These are phyloP conservation scores for Drosophila mojavensis DNA, from an alignment of 1,140 invertebrate genomes.

Conservation along the genomic window DNA sequence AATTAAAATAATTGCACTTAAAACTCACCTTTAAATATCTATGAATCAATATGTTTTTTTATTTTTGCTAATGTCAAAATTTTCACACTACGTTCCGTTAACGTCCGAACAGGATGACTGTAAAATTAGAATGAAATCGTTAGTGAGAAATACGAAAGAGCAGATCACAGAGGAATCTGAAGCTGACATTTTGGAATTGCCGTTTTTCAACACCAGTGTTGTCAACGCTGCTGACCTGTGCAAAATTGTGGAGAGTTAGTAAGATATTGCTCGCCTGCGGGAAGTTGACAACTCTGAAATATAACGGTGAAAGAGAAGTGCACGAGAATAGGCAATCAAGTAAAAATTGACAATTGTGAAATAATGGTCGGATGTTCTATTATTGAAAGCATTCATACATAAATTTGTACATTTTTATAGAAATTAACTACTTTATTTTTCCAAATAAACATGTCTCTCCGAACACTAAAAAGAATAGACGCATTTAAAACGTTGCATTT, in stretches of 20 bases:
- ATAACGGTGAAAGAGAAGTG: conserved; percentile 41
- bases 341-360: not conserved
- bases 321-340: conserved; percentile 10
- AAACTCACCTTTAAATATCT: not conserved
- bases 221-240: not conserved
- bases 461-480: no score
- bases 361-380: no score
- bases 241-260: no score
- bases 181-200: not conserved
- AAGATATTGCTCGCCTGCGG: no score
- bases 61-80: not conserved
- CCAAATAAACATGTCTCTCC: no score
- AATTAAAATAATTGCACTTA: not conserved
- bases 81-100: not conserved
- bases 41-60: not conserved
- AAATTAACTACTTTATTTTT: no score
- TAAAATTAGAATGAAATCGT: not conserved
- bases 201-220: not conserved
- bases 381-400: not conserved
- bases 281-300: conserved; percentile 32
- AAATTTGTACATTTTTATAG: not conserved
- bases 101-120: not conserved
- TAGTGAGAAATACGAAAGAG: not conserved
- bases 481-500: no score
- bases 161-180: not conserved